phyloP scores from a whole-genome alignment of 2,888 invertebrate genomes.

The Epinotia ramella region DNA sequence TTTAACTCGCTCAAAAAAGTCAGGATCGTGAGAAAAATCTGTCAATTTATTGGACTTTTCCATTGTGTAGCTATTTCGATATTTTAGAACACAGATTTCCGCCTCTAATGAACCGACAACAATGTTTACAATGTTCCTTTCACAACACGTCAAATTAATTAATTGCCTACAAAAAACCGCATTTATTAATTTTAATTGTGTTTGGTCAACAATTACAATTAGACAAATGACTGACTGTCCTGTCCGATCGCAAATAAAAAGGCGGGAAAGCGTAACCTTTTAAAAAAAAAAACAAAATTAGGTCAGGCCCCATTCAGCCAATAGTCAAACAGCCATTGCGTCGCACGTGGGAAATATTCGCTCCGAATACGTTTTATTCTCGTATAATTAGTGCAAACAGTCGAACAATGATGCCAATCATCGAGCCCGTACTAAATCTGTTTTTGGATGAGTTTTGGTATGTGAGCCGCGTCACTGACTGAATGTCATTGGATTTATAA shows the following conservation, averaged over 20 bases:
- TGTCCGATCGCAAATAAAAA: constrained; percentile 48
- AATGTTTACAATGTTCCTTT: constrained; percentile 35
- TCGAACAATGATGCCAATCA: constrained; percentile 81
- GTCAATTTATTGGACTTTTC: constrained; percentile 51
- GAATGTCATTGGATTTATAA: constrained; percentile 86
- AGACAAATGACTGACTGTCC: constrained; percentile 38
- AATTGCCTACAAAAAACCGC: constrained; percentile 15
- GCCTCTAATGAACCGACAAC: constrained; percentile 29
- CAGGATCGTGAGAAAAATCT: constrained; percentile 59
- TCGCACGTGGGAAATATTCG: constrained; percentile 40
- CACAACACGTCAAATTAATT: constrained; percentile 26
- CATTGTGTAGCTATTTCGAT: constrained; percentile 49
- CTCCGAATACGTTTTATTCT: constrained; percentile 47
- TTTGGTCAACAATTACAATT: constrained; percentile 41
- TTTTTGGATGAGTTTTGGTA: constrained; percentile 85
- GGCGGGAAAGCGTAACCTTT: constrained; percentile 56
- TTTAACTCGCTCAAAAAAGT: constrained; percentile 61
- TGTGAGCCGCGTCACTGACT: constrained; percentile 82
- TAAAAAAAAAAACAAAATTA: constrained; percentile 56
- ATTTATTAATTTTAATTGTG: constrained; percentile 38
- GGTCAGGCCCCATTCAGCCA: constrained; percentile 61
- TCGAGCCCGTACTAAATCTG: constrained; percentile 80
- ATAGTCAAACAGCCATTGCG: constrained; percentile 52
- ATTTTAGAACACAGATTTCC: constrained; percentile 14
- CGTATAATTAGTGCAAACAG: constrained; percentile 69